These are phyloP conservation scores for Crax fasciolata DNA, from an alignment of 2,797 vertebrate genomes.

Conservation along the genomic window DNA sequence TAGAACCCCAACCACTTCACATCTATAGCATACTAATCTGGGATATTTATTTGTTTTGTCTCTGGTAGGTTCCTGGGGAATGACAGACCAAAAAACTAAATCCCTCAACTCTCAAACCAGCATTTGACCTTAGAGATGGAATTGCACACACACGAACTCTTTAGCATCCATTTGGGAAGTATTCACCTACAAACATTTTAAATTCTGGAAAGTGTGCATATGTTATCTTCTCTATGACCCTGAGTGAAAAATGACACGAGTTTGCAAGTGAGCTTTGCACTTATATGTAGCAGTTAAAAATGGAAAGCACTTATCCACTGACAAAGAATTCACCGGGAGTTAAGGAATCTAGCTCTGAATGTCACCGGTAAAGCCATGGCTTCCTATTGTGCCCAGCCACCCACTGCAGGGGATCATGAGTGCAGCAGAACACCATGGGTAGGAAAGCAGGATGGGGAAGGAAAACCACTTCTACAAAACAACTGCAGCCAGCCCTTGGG, in stretches of 20 bases:
- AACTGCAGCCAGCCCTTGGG: neutral
- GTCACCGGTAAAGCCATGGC: neutral
- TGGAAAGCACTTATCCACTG: constrained; percentile 34
- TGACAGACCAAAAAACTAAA: neutral
- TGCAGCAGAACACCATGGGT: neutral
- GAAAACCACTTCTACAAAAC: neutral
- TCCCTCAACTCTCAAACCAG: neutral
- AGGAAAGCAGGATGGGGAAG: neutral
- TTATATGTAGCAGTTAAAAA: neutral
- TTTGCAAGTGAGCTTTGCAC: neutral
- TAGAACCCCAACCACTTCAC: neutral
- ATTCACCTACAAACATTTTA: neutral
- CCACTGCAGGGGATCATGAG: neutral
- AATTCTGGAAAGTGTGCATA: neutral
- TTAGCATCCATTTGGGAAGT: neutral
- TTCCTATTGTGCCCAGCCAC: neutral
- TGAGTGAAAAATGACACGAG: neutral
- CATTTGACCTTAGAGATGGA: neutral
- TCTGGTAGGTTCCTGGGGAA: neutral
- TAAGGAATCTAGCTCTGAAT: neutral
- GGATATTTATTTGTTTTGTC: neutral
- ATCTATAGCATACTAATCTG: neutral
- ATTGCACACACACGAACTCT: neutral
- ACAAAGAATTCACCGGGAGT: neutral
- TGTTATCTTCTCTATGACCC: neutral